Percentiles rank a stretch among this genome's conserved stretches.
Evolutionary conservation across 2,113 vertebrate genomes (phyloP).

Genomic region (Fregata magnificens): DNA sequence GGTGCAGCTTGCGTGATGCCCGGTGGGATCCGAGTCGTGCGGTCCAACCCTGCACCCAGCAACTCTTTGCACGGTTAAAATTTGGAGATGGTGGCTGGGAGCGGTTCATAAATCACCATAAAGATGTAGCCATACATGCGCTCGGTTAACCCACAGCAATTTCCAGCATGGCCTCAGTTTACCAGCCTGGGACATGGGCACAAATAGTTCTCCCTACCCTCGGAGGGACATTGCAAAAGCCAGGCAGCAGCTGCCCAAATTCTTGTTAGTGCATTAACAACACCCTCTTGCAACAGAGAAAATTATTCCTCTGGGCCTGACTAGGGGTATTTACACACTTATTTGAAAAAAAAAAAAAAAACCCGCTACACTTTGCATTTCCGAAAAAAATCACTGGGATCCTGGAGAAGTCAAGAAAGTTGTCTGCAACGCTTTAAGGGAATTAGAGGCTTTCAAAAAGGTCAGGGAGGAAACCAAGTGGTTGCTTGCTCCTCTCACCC

Average conservation of each 20-base stretch:
- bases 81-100: not conserved
- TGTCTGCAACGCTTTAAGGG: no score
- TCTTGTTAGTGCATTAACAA: fast-evolving
- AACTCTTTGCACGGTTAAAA: fast-evolving
- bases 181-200: not conserved
- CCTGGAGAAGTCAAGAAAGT: not conserved
- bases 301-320: not conserved
- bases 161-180: not conserved
- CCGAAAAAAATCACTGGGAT: not conserved
- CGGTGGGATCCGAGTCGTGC: fast-evolving
- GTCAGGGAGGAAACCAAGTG: not conserved
- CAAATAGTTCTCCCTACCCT: not conserved
- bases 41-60: not conserved
- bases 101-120: fast-evolving
- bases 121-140: not conserved
- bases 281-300: not conserved
- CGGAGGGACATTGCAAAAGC: not conserved
- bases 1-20: fast-evolving
- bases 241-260: not conserved
- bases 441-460: not conserved
- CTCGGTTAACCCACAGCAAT: not conserved
- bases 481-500: not conserved
- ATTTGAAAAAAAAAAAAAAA: not conserved
- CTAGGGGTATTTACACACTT: not conserved
- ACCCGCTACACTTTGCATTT: not conserved